phyloP scores from a whole-genome alignment of 2,797 vertebrate species.

The Centropyge bicolor region DNA sequence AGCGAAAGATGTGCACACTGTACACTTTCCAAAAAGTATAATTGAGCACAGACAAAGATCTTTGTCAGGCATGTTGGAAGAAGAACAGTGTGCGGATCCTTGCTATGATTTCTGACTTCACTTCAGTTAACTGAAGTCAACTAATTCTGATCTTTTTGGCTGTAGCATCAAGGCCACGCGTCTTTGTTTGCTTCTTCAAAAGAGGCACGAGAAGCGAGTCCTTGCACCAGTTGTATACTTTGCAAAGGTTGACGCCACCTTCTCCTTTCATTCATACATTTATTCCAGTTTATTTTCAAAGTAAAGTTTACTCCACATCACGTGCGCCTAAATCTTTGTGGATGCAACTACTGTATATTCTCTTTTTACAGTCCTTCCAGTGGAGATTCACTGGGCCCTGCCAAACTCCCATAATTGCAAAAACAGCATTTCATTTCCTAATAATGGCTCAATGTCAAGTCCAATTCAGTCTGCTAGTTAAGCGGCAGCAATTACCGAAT shows the following conservation, averaged over 20 bases:
- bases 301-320: slow-evolving; percentile 13
- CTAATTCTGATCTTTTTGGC: background rate
- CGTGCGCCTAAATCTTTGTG: slow-evolving; percentile 4
- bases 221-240: slow-evolving; percentile 11
- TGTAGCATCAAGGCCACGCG: no score
- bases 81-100: no score
- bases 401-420: slow-evolving; percentile 79
- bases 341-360: slow-evolving; percentile 40
- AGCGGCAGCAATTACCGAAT: slow-evolving; percentile 80
- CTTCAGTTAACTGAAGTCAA: background rate
- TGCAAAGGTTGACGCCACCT: background rate
- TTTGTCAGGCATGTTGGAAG: background rate
- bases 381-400: slow-evolving; percentile 67
- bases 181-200: background rate
- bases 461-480: slow-evolving; percentile 81
- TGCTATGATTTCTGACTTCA: background rate
- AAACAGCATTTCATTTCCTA: slow-evolving; percentile 84
- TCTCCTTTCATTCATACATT: slow-evolving; percentile 16
- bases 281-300: no score
- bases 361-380: slow-evolving; percentile 58
- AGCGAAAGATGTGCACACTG: no score
- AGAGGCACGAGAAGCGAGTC: background rate
- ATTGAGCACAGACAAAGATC: background rate
- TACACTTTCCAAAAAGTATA: no score
- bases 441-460: slow-evolving; percentile 82